Base-by-base conservation (phyloP, 2,113 vertebrate genomes). In the Trematomus loennbergii region DNA sequence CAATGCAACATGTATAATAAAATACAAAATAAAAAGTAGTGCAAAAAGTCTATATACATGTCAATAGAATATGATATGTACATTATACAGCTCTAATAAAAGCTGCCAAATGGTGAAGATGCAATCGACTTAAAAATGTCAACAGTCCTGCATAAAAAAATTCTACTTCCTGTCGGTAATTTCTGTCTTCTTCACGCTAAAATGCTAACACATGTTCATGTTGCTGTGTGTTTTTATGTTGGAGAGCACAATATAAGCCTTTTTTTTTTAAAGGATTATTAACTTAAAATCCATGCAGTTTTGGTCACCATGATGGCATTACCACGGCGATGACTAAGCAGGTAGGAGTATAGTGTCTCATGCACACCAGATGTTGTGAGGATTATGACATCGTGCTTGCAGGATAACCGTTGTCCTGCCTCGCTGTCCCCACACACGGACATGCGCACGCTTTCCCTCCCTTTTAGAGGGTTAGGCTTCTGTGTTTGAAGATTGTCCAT, bases 401-500 rank as follows among this genome's bases (percentile, higher is more conserved):
- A 52, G 63, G 53, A 60, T 17, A 12, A 49, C 13, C 16, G 1
- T 15, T 6, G 12, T 66, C 22, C 29, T 36, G 9, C 57, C 0
- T 67, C 0, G n/a, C 59, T 62, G 75, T 4, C 13, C n/a, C 0
- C 0, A 69, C 78, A 78, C 49, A 60, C 63, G 54, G 61, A 79
- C 58, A 17, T 13, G 12, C 55, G 2, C 49, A 4, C 61, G 1
- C 0, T 12, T 18, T 16, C 45, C 25, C 59, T 25, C 54, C 59
- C 8, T 72, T 66, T 69, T 72, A 33, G 16, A 12, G 29, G 68
- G 62, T 64, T 78, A 69, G 49, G 36, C 40, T 16, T 13, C 0
- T 9, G 29, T 43, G 3, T 83, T 82, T 90, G 73, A 84, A 66
- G 49, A 69, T 29, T 45, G 2, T 66, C 74, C 76, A 61, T 58